Evolutionary conservation across 2,113 vertebrate species (phyloP).

Genomic region (Oryzias celebensis): DNA sequence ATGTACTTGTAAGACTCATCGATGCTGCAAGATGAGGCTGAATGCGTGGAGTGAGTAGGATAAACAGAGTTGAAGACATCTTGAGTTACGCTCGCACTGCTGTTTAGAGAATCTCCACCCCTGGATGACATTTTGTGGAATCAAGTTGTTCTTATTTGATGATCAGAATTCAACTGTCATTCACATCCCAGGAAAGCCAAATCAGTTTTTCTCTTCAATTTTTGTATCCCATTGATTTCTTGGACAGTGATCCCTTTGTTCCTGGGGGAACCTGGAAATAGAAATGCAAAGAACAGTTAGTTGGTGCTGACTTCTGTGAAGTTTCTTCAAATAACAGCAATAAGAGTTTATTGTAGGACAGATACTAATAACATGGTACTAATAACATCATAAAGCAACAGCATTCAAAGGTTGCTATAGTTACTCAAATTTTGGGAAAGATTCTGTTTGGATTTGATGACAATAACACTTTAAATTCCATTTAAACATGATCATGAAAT

Average conservation of each 20-base stretch:
- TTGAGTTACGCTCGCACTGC: constrained; percentile 10
- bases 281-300: constrained; percentile 22
- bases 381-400: too few species aligned
- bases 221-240: constrained; percentile 6
- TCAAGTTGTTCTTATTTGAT: constrained; percentile 30
- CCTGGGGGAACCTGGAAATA: constrained; percentile 36
- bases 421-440: too few species aligned
- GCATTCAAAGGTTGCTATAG: too few species aligned
- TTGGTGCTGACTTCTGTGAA: not conserved
- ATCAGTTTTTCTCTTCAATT: constrained; percentile 35
- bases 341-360: too few species aligned
- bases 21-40: constrained; percentile 76
- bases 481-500: too few species aligned
- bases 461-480: too few species aligned
- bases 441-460: too few species aligned
- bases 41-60: constrained; percentile 43
- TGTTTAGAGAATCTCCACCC: constrained; percentile 19
- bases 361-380: too few species aligned
- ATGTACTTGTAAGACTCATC: constrained; percentile 86
- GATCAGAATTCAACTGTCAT: constrained; percentile 11
- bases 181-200: not conserved
- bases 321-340: too few species aligned
- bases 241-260: constrained; percentile 11
- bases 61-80: constrained; percentile 20
- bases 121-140: constrained; percentile 41